A percentile compares a stretch with the other conserved stretches of the same genome.
Conservation (phyloP, 2,113 vertebrate genomes). For the Suricata suricatta region DNA sequence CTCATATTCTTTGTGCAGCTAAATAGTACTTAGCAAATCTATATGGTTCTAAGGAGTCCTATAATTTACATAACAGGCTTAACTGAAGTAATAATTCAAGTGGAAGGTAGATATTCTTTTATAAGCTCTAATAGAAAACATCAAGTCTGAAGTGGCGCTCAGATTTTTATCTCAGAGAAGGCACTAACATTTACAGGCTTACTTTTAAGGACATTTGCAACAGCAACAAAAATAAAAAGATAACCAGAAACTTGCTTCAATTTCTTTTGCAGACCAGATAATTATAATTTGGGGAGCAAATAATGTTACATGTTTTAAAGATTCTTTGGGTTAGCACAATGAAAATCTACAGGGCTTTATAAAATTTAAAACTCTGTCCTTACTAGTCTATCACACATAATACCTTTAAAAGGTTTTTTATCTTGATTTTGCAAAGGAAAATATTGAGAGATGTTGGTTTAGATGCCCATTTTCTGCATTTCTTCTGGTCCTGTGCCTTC, state of each 20-base stretch:
- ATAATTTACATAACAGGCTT: constrained; percentile 5
- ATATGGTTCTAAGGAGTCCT: background rate
- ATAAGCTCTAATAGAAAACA: background rate
- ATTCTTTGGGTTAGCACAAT: background rate
- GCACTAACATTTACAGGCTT: background rate
- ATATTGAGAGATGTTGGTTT: background rate
- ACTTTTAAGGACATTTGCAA: constrained; percentile 13
- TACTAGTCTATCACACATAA: background rate
- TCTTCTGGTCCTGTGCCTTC: background rate
- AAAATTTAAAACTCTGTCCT: background rate
- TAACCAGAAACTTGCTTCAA: background rate
- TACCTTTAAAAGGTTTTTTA: background rate
- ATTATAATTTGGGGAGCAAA: constrained; percentile 21
- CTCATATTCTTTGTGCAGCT: background rate
- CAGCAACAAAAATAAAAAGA: background rate
- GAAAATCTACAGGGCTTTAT: background rate
- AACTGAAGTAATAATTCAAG: background rate
- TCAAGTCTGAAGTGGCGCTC: background rate
- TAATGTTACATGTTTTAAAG: background rate
- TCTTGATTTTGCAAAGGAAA: constrained; percentile 13
- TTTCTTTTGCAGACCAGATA: constrained; percentile 42
- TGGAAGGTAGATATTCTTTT: constrained; percentile 10
- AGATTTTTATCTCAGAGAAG: constrained; percentile 26
- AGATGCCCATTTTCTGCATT: background rate
- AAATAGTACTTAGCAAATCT: constrained; percentile 24